phyloP scores from a whole-genome alignment of 2,888 invertebrate species.

The Ephialtes manifestator region DNA sequence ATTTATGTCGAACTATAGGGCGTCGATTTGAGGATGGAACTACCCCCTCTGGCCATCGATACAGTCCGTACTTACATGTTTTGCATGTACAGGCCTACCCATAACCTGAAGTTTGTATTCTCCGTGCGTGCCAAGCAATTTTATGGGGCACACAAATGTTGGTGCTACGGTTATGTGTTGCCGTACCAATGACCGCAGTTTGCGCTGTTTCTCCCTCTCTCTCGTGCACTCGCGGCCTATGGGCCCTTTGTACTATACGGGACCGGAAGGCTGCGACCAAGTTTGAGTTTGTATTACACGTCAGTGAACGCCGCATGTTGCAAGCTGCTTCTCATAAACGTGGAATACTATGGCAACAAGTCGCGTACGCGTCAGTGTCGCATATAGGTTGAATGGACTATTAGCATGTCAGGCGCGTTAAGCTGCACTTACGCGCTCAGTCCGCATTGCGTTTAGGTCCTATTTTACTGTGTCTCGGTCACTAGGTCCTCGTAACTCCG shows the following conservation, averaged over 20 bases:
- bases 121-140: conserved; percentile 38
- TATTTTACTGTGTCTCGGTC: no score
- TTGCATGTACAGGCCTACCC: neutral
- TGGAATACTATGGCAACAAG: no score
- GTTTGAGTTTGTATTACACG: no score
- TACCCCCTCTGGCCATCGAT: conserved; percentile 32
- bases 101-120: conserved; percentile 53
- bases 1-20: conserved; percentile 7
- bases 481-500: no score
- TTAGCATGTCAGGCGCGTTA: neutral
- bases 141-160: conserved; percentile 48
- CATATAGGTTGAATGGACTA: no score
- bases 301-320: no score
- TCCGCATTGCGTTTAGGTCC: neutral
- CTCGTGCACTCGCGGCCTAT: neutral
- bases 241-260: no score
- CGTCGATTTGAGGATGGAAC: neutral
- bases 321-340: no score
- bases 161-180: conserved; percentile 41
- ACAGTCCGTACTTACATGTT: neutral
- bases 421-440: conserved; percentile 22
- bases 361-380: no score
- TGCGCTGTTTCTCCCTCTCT: conserved; percentile 3
- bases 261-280: no score
- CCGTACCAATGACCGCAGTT: neutral